Evolutionary conservation across 1,140 invertebrate genomes (phyloP).

Genomic region (Propsilocerus akamusi): DNA sequence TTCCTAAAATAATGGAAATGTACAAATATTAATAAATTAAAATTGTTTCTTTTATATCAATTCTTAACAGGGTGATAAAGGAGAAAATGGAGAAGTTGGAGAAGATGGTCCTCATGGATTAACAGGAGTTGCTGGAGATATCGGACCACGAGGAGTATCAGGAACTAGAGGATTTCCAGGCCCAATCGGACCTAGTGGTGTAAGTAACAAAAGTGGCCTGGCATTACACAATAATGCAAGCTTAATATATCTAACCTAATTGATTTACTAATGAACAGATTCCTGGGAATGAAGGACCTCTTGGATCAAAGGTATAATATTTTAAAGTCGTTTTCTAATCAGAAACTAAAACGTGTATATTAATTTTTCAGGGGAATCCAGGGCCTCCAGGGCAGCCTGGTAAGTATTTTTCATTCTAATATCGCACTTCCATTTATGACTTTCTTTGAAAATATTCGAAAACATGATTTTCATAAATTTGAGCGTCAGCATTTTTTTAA

Average conservation of each 20-base stretch:
- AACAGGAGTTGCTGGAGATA: conserved; percentile 55
- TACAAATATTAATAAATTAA: not conserved
- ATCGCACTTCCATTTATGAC: no score
- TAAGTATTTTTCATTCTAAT: not conserved
- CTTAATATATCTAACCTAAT: not conserved
- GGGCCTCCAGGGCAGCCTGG: conserved; percentile 46
- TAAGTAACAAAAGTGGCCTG: conserved; percentile 26
- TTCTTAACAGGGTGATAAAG: conserved; percentile 34
- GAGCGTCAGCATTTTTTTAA: no score
- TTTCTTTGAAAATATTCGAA: no score
- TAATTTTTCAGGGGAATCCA: no score
- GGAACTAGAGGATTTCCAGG: conserved; percentile 63
- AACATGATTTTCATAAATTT: no score
- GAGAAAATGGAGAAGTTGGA: conserved; percentile 54
- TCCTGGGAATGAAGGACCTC: conserved; percentile 51
- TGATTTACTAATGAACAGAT: conserved; percentile 13
- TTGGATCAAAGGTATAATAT: conserved; percentile 39
- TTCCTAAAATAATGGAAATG: not conserved
- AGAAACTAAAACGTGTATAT: no score
- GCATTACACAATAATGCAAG: not conserved
- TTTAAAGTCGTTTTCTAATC: no score
- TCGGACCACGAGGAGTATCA: conserved; percentile 42
- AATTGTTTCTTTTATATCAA: not conserved
- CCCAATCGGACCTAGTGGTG: conserved; percentile 50
- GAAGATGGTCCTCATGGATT: conserved; percentile 56